These are phyloP conservation scores for Planococcus citri DNA, from an alignment of 1,140 invertebrate genomes.

Conservation along the genomic window DNA sequence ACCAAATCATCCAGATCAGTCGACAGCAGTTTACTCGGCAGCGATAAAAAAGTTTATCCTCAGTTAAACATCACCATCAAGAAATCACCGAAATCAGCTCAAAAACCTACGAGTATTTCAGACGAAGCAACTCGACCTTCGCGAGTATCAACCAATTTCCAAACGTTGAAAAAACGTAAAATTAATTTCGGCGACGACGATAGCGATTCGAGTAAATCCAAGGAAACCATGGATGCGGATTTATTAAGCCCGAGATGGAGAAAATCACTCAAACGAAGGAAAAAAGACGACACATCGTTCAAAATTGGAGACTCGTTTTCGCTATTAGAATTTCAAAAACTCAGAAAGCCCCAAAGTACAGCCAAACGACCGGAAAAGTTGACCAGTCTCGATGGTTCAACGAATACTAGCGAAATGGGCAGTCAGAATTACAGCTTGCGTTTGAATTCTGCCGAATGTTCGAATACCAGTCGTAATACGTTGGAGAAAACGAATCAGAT, in stretches of 20 bases:
- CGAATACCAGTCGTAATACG: neutral
- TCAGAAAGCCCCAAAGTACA: neutral
- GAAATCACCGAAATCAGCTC: neutral
- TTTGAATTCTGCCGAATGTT: neutral
- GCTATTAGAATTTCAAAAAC: neutral
- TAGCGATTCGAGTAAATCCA: neutral
- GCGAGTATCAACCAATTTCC: neutral
- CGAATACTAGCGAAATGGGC: neutral
- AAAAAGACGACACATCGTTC: neutral
- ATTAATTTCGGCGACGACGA: neutral
- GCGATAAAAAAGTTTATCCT: neutral
- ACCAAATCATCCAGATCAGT: neutral
- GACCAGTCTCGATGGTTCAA: neutral
- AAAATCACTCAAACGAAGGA: neutral
- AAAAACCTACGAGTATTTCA: neutral
- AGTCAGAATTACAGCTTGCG: constrained; percentile 2
- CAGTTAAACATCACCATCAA: neutral
- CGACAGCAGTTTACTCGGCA: neutral
- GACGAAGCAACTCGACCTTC: neutral
- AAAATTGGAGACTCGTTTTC: neutral
- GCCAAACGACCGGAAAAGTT: neutral
- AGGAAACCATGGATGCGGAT: neutral
- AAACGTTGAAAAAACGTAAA: neutral
- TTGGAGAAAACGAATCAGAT: neutral
- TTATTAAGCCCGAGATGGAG: neutral